Conservation (phyloP, 1,140 invertebrate species). For the Drosophila parvula region DNA sequence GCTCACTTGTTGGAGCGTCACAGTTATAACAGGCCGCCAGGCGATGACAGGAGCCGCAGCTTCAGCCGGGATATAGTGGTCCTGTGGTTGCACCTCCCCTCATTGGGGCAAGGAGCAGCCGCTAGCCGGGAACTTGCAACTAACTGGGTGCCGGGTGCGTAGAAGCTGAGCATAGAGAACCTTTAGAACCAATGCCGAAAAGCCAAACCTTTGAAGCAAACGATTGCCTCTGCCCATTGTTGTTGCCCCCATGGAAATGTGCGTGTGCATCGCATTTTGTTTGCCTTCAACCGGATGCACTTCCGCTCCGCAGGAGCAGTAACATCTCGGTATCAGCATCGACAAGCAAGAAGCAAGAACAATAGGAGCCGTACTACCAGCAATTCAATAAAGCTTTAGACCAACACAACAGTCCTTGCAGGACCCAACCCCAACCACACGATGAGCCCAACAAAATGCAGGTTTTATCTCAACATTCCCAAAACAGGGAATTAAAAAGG, state of each 20-base stretch:
- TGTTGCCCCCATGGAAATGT: constrained; percentile 12
- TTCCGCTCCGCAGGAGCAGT: constrained; percentile 33
- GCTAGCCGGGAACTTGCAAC: not conserved
- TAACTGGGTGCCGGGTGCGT: not conserved
- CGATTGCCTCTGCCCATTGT: constrained; percentile 53
- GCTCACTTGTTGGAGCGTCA: constrained; percentile 48
- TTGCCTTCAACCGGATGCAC: constrained; percentile 66
- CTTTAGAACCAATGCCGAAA: constrained; percentile 9
- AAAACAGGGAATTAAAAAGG: not conserved
- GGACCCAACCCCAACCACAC: not conserved
- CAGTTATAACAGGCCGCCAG: constrained; percentile 31
- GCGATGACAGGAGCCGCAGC: constrained; percentile 8
- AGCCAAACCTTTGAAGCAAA: constrained; percentile 40
- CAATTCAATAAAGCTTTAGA: constrained; percentile 53
- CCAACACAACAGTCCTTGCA: not conserved
- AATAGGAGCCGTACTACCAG: constrained; percentile 46
- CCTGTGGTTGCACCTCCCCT: not conserved
- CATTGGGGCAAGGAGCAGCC: not conserved
- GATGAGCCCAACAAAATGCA: not conserved
- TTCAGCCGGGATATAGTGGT: not conserved
- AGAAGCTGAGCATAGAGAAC: not conserved
- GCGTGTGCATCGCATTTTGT: constrained; percentile 49
- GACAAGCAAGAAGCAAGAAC: constrained; percentile 47
- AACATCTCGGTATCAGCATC: constrained; percentile 31
- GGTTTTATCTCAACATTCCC: not conserved